Evolutionary conservation across 2,888 invertebrate species (phyloP).

Genomic region (Polydrusus pterygomalis): DNA sequence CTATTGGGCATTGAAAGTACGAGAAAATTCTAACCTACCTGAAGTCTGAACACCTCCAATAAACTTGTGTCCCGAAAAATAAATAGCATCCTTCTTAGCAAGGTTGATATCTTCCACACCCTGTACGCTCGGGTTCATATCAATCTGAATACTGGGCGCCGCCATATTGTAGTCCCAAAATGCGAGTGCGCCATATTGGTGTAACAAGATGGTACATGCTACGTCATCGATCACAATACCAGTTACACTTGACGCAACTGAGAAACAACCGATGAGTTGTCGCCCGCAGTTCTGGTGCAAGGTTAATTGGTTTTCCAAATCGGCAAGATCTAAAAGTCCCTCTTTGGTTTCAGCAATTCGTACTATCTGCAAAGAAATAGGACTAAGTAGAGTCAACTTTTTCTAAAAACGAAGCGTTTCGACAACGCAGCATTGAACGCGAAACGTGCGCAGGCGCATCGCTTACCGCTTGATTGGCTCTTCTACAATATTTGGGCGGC

Average conservation of each 20-base stretch:
- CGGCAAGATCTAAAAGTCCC: slow-evolving; percentile 86
- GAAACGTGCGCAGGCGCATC: too few relatives aligned
- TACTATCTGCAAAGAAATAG: slow-evolving; percentile 78
- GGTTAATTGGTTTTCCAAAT: slow-evolving; percentile 82
- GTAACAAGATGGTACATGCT: slow-evolving; percentile 85
- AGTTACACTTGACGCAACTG: slow-evolving; percentile 91
- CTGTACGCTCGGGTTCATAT: slow-evolving; percentile 87
- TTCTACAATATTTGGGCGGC: too few relatives aligned
- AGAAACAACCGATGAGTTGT: slow-evolving; percentile 88
- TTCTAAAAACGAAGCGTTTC: too few relatives aligned
- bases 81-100: slow-evolving; percentile 91
- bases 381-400: too few relatives aligned
- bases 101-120: slow-evolving; percentile 79
- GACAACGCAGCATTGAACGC: too few relatives aligned
- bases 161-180: slow-evolving; percentile 95
- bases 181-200: slow-evolving; percentile 87
- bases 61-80: slow-evolving; percentile 93
- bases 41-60: slow-evolving; percentile 93
- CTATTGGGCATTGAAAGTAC: too few relatives aligned
- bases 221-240: slow-evolving; percentile 91
- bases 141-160: slow-evolving; percentile 85
- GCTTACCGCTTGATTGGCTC: too few relatives aligned
- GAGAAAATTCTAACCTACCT: slow-evolving; percentile 69
- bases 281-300: slow-evolving; percentile 78
- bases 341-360: slow-evolving; percentile 86